Evolutionary conservation across 2,888 invertebrate species (phyloP).

Genomic region (Achlya flavicornis): DNA sequence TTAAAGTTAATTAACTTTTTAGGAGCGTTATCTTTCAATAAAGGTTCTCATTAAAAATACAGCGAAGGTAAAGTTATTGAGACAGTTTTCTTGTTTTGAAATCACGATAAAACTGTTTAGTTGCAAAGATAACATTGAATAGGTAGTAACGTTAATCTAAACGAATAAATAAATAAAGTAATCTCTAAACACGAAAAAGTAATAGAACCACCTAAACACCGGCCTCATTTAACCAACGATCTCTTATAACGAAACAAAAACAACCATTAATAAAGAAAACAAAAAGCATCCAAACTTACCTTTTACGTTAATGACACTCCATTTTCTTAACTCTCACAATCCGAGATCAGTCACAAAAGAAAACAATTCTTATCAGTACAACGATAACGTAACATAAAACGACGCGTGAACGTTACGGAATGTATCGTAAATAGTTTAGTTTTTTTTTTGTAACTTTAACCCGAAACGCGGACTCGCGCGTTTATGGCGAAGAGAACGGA

Average conservation of each 20-base stretch:
- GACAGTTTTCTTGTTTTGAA: neutral
- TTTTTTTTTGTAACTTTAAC: constrained; percentile 45
- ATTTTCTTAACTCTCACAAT: constrained; percentile 57
- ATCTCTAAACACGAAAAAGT: neutral
- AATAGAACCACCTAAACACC: neutral
- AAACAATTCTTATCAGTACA: constrained; percentile 50
- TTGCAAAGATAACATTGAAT: neutral
- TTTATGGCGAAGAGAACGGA: constrained; percentile 32
- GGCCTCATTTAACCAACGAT: constrained; percentile 14
- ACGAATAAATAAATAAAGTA: neutral
- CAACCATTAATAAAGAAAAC: constrained; percentile 47
- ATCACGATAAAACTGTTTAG: neutral
- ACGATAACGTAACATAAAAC: constrained; percentile 47
- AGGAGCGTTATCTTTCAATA: too few relatives aligned
- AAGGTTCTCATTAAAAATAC: too few relatives aligned
- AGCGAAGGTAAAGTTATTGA: neutral
- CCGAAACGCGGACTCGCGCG: constrained; percentile 37
- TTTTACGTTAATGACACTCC: constrained; percentile 70
- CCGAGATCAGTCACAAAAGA: constrained; percentile 41
- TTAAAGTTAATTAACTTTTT: too few relatives aligned
- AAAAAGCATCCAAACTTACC: constrained; percentile 60
- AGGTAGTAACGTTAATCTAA: neutral
- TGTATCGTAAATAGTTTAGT: constrained; percentile 35
- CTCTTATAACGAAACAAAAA: constrained; percentile 47
- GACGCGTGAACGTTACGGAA: constrained; percentile 45